These are phyloP conservation scores for Neoarius graeffei DNA, from an alignment of 2,113 vertebrate species.

Conservation along the genomic window DNA sequence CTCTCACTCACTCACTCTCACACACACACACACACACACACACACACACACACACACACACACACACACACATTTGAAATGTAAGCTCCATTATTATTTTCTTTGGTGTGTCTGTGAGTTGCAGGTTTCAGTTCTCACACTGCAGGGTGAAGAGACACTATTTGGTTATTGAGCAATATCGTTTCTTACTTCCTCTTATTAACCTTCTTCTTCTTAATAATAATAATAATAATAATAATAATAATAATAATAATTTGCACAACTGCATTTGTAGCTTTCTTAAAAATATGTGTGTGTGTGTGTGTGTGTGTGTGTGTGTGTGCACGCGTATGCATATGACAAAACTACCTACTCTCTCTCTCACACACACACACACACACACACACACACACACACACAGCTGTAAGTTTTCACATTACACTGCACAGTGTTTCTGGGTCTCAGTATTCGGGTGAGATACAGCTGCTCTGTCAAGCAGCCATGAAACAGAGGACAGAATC, in stretches of 20 bases:
- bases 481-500: neutral
- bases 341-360: no score
- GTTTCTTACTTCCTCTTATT: neutral
- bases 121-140: conserved; percentile 26
- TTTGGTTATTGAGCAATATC: conserved; percentile 20
- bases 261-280: neutral
- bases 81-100: neutral
- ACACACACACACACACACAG: neutral
- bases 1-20: neutral
- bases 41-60: neutral
- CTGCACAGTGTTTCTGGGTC: neutral
- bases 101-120: neutral
- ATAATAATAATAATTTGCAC: neutral
- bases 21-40: neutral
- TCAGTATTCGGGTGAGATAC: neutral
- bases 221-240: neutral
- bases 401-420: conserved; percentile 13
- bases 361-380: no score
- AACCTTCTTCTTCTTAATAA: neutral
- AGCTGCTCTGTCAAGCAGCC: neutral
- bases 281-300: neutral
- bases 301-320: neutral
- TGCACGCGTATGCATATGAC: no score
- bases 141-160: neutral
- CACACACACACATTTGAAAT: neutral